Evolutionary conservation across 2,888 invertebrate genomes (phyloP), one percentile per base, ranked within the genome.

Genomic region (Herminia tarsipennalis): DNA sequence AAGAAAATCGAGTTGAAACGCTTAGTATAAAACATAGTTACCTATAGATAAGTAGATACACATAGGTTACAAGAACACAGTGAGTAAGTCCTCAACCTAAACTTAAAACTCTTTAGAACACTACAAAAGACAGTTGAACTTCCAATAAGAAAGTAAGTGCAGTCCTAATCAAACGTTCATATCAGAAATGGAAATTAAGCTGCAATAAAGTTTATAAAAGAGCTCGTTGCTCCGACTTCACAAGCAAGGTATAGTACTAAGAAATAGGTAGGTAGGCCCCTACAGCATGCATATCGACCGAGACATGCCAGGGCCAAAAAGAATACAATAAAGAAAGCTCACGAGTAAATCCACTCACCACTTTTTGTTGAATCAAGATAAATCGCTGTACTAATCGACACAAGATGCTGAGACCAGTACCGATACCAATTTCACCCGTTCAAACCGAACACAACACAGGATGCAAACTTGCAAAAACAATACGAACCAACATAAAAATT

Each of bases 331-430:
- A 68, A 62, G 66, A 66, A 69, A 70, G 61, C 50, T 56, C 46
- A 60, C 49, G 42, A 45, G 56, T 60, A 69, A 56, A 56, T 63
- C 57, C 57, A 57, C 66, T 67, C 81, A 88, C 86, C 86, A 86
- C 83, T 83, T 81, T 78, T 64, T 75, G 68, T 75, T 69, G 76
- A 79, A 81, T 63, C 83, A 76, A 81, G 84, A 85, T 82, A 83
- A 80, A 74, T 73, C 72, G 74, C 79, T 85, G 74, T 76, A 73
- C 76, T 77, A 78, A 83, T 81, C 78, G 76, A 73, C 79, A 66
- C 73, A 54, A 69, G 69, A 63, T 59, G 52, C 56, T 68, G 64
- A 56, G 62, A 66, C 72, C 70, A 68, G 69, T 67, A 71, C 70
- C 74, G 73, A 70, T 72, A 76, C 73, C 70, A 85, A 80, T 81